Percentiles rank a stretch among this genome's conserved stretches.
phyloP scores from a whole-genome alignment of 2,888 invertebrate species.

The Zelleria hepariella region DNA sequence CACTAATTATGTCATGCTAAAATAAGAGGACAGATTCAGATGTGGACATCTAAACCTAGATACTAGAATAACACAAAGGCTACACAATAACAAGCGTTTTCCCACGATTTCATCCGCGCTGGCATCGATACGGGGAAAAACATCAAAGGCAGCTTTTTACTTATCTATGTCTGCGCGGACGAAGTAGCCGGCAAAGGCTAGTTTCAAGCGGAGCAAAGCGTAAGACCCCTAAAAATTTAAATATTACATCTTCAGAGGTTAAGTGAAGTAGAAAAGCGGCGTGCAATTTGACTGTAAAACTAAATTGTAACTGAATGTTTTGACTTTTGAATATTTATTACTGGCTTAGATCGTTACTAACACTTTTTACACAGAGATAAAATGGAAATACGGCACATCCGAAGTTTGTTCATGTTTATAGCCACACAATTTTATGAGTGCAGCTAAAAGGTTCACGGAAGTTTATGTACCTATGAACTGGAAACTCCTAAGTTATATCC shows the following conservation, averaged over 20 bases:
- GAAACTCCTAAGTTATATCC: too few species aligned
- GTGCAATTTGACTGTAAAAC: background rate
- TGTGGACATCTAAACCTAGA: too few species aligned
- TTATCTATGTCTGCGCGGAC: too few species aligned
- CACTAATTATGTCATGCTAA: too few species aligned
- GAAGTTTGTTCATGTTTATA: background rate
- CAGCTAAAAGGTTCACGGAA: background rate
- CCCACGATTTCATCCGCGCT: too few species aligned
- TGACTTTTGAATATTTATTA: background rate
- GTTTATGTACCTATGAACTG: too few species aligned
- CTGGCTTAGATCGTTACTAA: background rate
- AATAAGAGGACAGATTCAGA: too few species aligned
- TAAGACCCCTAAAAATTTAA: background rate
- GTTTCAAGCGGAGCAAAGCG: background rate
- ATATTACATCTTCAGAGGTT: background rate
- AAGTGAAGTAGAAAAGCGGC: background rate
- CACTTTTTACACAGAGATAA: background rate
- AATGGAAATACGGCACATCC: background rate
- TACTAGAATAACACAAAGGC: too few species aligned
- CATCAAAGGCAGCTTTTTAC: too few species aligned
- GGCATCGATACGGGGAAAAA: too few species aligned
- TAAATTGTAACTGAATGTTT: background rate
- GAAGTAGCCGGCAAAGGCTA: too few species aligned
- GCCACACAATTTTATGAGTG: background rate
- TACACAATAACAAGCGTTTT: too few species aligned